A percentile compares a stretch with the other conserved stretches of the same genome.
phyloP scores from a whole-genome alignment of 1,140 invertebrate genomes.

The Formica exsecta region DNA sequence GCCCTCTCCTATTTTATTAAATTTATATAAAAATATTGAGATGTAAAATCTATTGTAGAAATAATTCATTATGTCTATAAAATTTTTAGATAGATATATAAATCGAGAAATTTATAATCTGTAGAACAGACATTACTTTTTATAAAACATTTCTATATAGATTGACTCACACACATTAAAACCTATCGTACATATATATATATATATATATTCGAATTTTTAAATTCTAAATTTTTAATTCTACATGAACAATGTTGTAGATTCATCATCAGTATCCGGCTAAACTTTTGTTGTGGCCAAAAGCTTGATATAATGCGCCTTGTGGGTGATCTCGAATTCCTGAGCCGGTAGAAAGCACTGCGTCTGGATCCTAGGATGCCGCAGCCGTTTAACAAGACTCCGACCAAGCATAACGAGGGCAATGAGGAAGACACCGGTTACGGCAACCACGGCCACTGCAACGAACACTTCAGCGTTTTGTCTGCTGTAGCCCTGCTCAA shows the following conservation, averaged over 20 bases:
- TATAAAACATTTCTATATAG: not conserved
- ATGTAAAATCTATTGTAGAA: not conserved
- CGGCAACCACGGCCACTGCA: constrained; percentile 78
- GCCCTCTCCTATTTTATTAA: constrained; percentile 2
- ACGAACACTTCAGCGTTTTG: constrained; percentile 78
- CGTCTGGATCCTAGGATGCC: constrained; percentile 78
- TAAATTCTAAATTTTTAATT: constrained; percentile 13
- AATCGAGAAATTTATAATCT: not conserved
- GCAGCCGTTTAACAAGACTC: constrained; percentile 76
- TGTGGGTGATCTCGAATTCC: constrained; percentile 86
- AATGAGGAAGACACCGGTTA: constrained; percentile 72
- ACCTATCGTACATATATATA: not conserved
- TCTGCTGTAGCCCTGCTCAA: constrained; percentile 73
- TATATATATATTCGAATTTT: not conserved
- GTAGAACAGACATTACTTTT: not conserved
- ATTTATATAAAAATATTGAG: not conserved
- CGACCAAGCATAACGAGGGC: constrained; percentile 75
- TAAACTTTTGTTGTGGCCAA: constrained; percentile 87
- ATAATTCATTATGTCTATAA: not conserved
- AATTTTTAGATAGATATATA: not conserved
- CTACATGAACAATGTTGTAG: not conserved
- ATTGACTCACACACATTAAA: not conserved
- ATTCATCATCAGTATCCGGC: not conserved
- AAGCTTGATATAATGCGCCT: constrained; percentile 87
- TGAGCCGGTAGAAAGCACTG: constrained; percentile 86